Evolutionary conservation across 2,797 vertebrate genomes (phyloP), one percentile per base, ranked within the genome.

Genomic region (Nyctibius grandis): DNA sequence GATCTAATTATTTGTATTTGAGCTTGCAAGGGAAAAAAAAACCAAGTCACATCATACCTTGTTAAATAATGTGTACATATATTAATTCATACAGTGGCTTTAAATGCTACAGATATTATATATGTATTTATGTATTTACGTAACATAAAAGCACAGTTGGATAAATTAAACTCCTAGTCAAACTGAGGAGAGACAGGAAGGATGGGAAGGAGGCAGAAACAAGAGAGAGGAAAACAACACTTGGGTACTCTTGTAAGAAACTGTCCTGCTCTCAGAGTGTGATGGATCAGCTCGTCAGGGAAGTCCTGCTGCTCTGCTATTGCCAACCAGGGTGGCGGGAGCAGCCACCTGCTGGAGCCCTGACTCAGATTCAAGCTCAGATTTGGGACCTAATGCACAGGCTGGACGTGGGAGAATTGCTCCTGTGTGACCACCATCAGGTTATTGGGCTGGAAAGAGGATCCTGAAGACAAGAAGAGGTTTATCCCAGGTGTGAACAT

Each of bases 291-390:
- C 9, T 75, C 5, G 0, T 22, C 17, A 22, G 25, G 15, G 20
- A 40, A 28, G 10, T 17, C 45, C 50, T 76, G 50, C 33, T 12
- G 1, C 47, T 45, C 47, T 84, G 29, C 60, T 47, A 5, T 8
- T 70, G 75, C 33, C 40, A 47, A 1, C 44, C 40, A 26, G 23
- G 38, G 7, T 23, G 34, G 51, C 44, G 56, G 15, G 15, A 78
- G 13, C 44, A 2, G 1, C 28, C 1, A 1, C 25, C 25, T 0
- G 0, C 3, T 11, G 18, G 12, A 17, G 31, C 77, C n/a, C 36
- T 61, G 64, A 28, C 10, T 38, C 29, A 23, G 44, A 29, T 33
- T 63, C 75, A 36, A 33, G 23, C 40, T 78, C 59, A 40, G 26
- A 5, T 51, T 15, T 4, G 15, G 29, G 22, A 75, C 23, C 12